A percentile compares a stretch with the other conserved stretches of the same genome.
Evolutionary conservation across 2,888 invertebrate genomes (phyloP).

Genomic region (Pollenia angustigena): DNA sequence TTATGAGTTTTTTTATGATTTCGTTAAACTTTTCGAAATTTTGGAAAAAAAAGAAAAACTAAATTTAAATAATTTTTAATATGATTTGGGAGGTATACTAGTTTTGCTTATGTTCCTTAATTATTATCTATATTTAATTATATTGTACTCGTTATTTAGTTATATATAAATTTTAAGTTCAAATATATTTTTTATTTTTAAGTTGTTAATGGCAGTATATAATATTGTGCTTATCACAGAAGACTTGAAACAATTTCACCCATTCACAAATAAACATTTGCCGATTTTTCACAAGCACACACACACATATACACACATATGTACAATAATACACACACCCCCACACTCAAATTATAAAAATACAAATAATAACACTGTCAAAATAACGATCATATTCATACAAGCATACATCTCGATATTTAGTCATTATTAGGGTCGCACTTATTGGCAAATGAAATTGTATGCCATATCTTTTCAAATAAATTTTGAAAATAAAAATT

Average conservation of each 20-base stretch:
- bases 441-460: background rate
- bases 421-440: conserved; percentile 35
- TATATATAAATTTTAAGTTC: conserved; percentile 52
- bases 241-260: conserved; percentile 79
- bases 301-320: conserved; percentile 41
- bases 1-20: conserved; percentile 61
- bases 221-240: conserved; percentile 81
- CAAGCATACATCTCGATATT: conserved; percentile 50
- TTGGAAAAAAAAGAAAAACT: conserved; percentile 8
- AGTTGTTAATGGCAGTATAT: conserved; percentile 71
- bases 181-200: conserved; percentile 58
- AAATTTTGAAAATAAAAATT: background rate
- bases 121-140: conserved; percentile 25
- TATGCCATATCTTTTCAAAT: too few species aligned
- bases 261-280: conserved; percentile 66
- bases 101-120: conserved; percentile 69
- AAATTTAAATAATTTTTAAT: conserved; percentile 46
- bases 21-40: conserved; percentile 58
- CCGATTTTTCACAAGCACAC: conserved; percentile 28
- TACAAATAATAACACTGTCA: conserved; percentile 54
- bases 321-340: conserved; percentile 34
- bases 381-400: conserved; percentile 58
- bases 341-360: conserved; percentile 56
- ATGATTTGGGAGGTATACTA: conserved; percentile 76
- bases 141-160: conserved; percentile 44